Base-by-base conservation (phyloP, 2,888 invertebrate species). In the Yponomeuta malinellus region DNA sequence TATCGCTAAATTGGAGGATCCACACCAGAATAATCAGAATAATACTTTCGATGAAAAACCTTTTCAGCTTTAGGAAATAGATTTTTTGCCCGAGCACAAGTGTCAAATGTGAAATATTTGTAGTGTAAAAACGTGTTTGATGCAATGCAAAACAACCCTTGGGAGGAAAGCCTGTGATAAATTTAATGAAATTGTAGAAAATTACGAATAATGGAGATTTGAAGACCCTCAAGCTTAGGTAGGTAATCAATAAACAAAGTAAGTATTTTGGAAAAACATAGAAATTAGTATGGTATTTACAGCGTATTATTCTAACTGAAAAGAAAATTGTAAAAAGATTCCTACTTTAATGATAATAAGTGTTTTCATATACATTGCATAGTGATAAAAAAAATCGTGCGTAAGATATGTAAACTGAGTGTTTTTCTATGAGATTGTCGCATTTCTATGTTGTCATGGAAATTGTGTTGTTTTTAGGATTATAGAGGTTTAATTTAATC, bases 81-180 rank as follows among this genome's bases (percentile, higher is more conserved):
- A 5, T 43, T 43, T 43, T 43, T 43, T 43, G 43, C 4, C 43
- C 43, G 8, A 6, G 43, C 43, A 43, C 5, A 43, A 43, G 6
- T 5, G 8, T 8, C 43, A 43, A 43, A 43, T 43, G 1, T 43
- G 43, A 43, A 43, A 43, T 43, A 43, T 43, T 43, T 59, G 52
- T 15, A 59, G 15, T 4, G 5, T 59, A 15, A 15, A 15, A 15
- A 59, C 15, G 52, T 59, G 15, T 59, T 59, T 15, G 77, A 86
- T 89, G 90, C 90, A 87, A 87, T 86, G 85, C 82, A 81, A 77
- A 78, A 75, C 73, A 72, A 82, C 88, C 89, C 88, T 78, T 79
- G 84, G 87, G 88, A 75, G 76, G 80, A 84, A 71, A 86, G 90
- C 89, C 91, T 92, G 91, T 91, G 91, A 92, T 92, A 91, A 88